Percentiles rank a stretch among this genome's conserved stretches.
Evolutionary conservation across 1,140 invertebrate species (phyloP).

Genomic region (Drosophila equinoxialis): DNA sequence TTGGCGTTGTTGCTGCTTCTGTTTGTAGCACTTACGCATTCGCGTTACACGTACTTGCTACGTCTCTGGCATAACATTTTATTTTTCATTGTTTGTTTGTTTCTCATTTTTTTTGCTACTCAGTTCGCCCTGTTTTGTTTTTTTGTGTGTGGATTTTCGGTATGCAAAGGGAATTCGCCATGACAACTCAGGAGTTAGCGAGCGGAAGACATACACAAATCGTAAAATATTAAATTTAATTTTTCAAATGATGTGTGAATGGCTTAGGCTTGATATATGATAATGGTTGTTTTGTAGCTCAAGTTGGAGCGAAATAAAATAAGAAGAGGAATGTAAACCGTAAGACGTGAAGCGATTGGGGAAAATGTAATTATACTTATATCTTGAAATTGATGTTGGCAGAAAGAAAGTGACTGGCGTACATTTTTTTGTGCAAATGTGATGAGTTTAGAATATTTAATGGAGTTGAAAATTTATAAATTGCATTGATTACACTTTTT

Average conservation of each 20-base stretch:
- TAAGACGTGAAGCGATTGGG: conserved; percentile 19
- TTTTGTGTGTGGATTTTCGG: conserved; percentile 42
- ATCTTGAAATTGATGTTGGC: background rate
- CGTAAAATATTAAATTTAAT: conserved; percentile 82
- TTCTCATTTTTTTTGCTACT: conserved; percentile 49
- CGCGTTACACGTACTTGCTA: conserved; percentile 63
- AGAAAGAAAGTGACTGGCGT: background rate
- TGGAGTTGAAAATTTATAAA: conserved; percentile 8
- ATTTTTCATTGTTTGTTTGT: conserved; percentile 36
- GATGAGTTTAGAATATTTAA: conserved; percentile 5
- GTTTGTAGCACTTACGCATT: conserved; percentile 70
- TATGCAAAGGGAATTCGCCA: conserved; percentile 14
- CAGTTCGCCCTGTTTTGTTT: conserved; percentile 41
- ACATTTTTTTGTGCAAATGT: background rate
- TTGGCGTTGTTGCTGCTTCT: conserved; percentile 26
- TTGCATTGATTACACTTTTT: conserved; percentile 9
- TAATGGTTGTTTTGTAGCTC: conserved; percentile 52
- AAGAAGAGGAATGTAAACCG: background rate
- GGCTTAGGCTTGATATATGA: conserved; percentile 77
- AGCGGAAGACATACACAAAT: conserved; percentile 54
- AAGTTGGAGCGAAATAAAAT: conserved; percentile 36
- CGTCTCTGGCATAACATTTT: conserved; percentile 65
- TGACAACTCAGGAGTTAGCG: background rate
- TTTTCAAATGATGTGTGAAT: conserved; percentile 80
- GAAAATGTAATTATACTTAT: conserved; percentile 36